Evolutionary conservation across 2,113 vertebrate genomes (phyloP).

Genomic region (Cynoglossus semilaevis): DNA sequence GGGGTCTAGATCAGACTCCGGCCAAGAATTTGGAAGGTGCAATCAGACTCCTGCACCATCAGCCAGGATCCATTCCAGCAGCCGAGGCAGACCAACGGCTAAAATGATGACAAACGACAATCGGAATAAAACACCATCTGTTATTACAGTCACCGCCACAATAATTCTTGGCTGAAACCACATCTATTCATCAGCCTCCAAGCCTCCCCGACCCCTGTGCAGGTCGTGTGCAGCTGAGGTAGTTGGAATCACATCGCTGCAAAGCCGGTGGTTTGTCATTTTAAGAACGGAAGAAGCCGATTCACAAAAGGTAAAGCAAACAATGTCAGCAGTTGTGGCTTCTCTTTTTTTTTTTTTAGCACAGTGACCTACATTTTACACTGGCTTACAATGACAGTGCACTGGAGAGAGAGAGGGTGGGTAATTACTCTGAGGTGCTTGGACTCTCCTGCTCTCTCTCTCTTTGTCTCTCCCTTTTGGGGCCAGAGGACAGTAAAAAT

Average conservation of each 20-base stretch:
- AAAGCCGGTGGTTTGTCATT: neutral
- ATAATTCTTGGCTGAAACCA: too few relatives aligned
- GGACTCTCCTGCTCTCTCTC: slow-evolving; percentile 35
- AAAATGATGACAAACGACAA: too few relatives aligned
- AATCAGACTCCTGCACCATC: too few relatives aligned
- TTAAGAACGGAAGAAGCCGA: slow-evolving; percentile 32
- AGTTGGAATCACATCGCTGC: neutral
- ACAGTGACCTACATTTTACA: slow-evolving; percentile 56
- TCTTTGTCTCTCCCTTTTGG: slow-evolving; percentile 28
- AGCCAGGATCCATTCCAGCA: too few relatives aligned
- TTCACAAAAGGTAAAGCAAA: slow-evolving; percentile 46
- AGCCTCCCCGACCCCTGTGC: too few relatives aligned
- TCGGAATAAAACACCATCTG: too few relatives aligned
- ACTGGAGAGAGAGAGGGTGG: slow-evolving; percentile 35
- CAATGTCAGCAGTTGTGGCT: slow-evolving; percentile 23
- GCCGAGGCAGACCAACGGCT: too few relatives aligned
- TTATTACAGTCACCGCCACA: too few relatives aligned
- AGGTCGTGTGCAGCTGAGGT: neutral
- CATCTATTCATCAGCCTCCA: too few relatives aligned
- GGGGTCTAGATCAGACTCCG: too few relatives aligned
- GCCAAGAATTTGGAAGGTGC: too few relatives aligned
- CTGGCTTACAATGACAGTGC: slow-evolving; percentile 53
- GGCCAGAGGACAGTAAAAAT: slow-evolving; percentile 19
- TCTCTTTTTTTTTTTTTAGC: slow-evolving; percentile 65
- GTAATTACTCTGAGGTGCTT: slow-evolving; percentile 61